Base-by-base conservation (phyloP, 2,113 vertebrate genomes). In the Pseudorhombus dupliciocellatus region DNA sequence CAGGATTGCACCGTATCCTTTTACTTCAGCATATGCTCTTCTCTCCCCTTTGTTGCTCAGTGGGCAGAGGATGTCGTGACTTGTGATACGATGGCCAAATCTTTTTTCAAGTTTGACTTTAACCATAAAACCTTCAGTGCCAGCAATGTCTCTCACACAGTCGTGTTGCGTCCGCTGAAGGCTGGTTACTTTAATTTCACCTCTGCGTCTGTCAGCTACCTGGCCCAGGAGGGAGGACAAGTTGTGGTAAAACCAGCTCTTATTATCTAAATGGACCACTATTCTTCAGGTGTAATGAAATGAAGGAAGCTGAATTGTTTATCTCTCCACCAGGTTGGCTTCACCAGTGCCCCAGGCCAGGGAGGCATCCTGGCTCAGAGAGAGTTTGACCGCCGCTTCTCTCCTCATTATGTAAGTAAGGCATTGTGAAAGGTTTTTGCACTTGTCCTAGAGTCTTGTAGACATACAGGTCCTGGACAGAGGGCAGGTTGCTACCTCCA, bases 181-280 rank as follows among this genome's bases (percentile, higher is more conserved):
- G 97, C 96, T 0, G 97, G 96, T 0, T 98, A 98, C 86, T 98
- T 99, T 73, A 99, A 98, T 89, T 99, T 99, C 87, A 98, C 97
- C 37, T 98, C 97, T 0, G 97, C 97, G 0, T 94, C 96, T 0
- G 93, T 99, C 79, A 97, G 96, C 0, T 98, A 98, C 83, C 86
- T 98, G 88, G 95, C 95, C 0, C 97, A 98, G 89, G 97, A 99
- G 67, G 96, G 95, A 0, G 95, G 96, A 0, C 94, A 94, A 26
- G 96, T 98, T 0, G 94, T 98, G 96, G 97, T 99, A 81, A 95
- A 92, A 90, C 1, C 59, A 46, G 18, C 37, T 65, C 0, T 60
- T 21, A 30, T 60, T 20, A 24, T 46, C 1, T n/a, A n/a, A n/a
- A 8, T 37, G 1, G 7, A 25, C 61, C 10, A 16, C 15, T 50